Evolutionary conservation across 2,113 vertebrate genomes (phyloP).

Genomic region (Salvelinus alpinus): DNA sequence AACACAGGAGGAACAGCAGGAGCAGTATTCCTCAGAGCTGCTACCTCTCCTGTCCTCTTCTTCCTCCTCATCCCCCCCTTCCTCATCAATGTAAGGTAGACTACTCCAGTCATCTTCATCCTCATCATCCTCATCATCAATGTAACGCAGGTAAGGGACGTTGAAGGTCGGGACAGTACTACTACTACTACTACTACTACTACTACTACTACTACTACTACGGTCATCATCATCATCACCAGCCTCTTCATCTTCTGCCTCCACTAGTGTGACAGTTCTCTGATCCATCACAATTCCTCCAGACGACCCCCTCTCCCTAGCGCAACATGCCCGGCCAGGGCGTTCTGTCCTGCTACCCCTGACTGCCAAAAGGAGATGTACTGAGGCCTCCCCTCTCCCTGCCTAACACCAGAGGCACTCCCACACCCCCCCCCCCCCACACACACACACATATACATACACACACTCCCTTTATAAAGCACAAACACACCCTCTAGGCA

Average conservation of each 20-base stretch:
- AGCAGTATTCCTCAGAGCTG: slow-evolving; percentile 76
- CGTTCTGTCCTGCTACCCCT: slow-evolving; percentile 39
- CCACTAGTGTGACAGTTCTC: slow-evolving; percentile 70
- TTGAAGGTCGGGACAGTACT: slow-evolving; percentile 83
- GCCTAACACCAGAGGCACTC: slow-evolving; percentile 14
- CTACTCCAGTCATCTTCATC: slow-evolving; percentile 4
- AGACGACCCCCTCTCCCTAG: slow-evolving; percentile 31
- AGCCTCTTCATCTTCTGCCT: slow-evolving; percentile 65
- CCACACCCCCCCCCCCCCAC: too few species aligned
- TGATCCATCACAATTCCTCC: slow-evolving; percentile 76
- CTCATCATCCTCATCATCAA: slow-evolving; percentile 83
- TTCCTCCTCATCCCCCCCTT: slow-evolving; percentile 9
- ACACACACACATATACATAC: background rate
- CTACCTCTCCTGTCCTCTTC: slow-evolving; percentile 75
- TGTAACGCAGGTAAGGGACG: slow-evolving; percentile 92
- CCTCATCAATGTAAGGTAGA: background rate
- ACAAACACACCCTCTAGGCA: slow-evolving; percentile 19
- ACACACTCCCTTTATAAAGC: slow-evolving; percentile 1
- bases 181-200: slow-evolving; percentile 21
- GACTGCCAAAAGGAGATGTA: slow-evolving; percentile 40
- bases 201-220: background rate
- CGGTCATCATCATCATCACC: slow-evolving; percentile 35
- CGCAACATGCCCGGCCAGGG: slow-evolving; percentile 41
- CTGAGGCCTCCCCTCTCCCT: slow-evolving; percentile 29
- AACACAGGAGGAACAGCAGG: slow-evolving; percentile 72